A percentile compares a stretch with the other conserved stretches of the same genome.
Evolutionary conservation across 2,888 invertebrate species (phyloP).

Genomic region (Smittia sp.): DNA sequence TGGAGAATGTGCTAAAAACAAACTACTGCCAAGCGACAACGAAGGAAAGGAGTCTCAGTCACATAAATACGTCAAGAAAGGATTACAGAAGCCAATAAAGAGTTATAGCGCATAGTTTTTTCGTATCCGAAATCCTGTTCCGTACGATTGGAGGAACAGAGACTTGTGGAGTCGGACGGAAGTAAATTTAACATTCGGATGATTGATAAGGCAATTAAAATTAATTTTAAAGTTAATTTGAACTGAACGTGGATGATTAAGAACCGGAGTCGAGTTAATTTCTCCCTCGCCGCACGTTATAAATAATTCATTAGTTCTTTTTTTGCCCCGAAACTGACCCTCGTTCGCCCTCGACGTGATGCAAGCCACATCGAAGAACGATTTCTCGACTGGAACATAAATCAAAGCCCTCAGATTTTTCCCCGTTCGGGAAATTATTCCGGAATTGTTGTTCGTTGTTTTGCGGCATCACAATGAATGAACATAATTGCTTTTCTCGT

Average conservation of each 20-base stretch:
- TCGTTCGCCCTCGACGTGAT: not conserved
- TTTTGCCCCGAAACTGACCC: not conserved
- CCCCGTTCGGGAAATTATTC: not conserved
- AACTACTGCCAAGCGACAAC: not conserved
- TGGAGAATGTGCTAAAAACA: not conserved
- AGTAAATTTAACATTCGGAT: not conserved
- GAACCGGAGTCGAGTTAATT: not conserved
- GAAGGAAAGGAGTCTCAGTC: slow-evolving; percentile 8
- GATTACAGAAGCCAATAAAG: slow-evolving; percentile 26
- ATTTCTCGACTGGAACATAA: not conserved
- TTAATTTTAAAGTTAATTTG: slow-evolving; percentile 21
- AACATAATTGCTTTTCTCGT: slow-evolving; percentile 29
- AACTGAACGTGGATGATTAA: not conserved
- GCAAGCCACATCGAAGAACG: not conserved
- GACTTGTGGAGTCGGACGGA: not conserved
- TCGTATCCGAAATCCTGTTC: not conserved
- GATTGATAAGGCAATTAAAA: slow-evolving; percentile 23
- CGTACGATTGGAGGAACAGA: not conserved
- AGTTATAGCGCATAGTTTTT: slow-evolving; percentile 2
- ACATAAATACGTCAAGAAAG: slow-evolving; percentile 28
- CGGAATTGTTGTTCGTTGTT: slow-evolving; percentile 1
- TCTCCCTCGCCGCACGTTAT: slow-evolving; percentile 4
- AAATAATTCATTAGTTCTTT: slow-evolving; percentile 14
- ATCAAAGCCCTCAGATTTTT: not conserved
- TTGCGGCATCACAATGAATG: not conserved